Evolutionary conservation across 2,797 vertebrate genomes (phyloP).

Genomic region (Toxotes lorentzi): DNA sequence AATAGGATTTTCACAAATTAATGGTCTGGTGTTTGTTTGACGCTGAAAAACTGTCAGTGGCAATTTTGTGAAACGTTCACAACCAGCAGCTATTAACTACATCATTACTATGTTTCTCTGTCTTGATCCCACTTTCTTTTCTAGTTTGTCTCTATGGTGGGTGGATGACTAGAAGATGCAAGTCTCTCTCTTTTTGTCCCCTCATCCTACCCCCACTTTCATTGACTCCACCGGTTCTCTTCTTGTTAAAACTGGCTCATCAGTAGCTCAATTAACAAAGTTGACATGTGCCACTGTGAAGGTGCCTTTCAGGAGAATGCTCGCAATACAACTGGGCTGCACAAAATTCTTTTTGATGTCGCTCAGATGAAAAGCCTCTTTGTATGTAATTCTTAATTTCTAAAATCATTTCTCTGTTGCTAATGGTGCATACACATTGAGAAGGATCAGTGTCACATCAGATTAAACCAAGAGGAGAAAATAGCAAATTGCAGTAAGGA

Average conservation of each 20-base stretch:
- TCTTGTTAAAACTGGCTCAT: constrained; percentile 49
- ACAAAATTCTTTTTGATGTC: constrained; percentile 44
- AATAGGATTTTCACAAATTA: constrained; percentile 75
- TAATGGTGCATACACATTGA: constrained; percentile 50
- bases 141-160: constrained; percentile 30
- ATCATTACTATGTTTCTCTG: constrained; percentile 52
- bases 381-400: constrained; percentile 58
- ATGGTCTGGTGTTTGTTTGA: constrained; percentile 74
- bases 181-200: constrained; percentile 13
- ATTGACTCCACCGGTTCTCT: constrained; percentile 10
- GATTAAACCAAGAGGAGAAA: constrained; percentile 50
- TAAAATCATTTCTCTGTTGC: constrained; percentile 38
- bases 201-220: constrained; percentile 20
- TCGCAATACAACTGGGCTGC: neutral
- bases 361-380: constrained; percentile 51
- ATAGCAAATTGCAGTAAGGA: constrained; percentile 11
- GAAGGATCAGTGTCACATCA: constrained; percentile 67
- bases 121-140: constrained; percentile 34
- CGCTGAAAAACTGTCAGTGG: constrained; percentile 65
- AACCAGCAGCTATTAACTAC: constrained; percentile 62
- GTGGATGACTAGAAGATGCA: constrained; percentile 29
- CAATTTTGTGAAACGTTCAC: constrained; percentile 60
- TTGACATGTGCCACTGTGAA: constrained; percentile 41
- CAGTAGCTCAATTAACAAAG: constrained; percentile 62
- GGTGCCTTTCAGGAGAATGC: constrained; percentile 59